phyloP scores from a whole-genome alignment of 2,797 vertebrate genomes.

The Peromyscus aztecus region DNA sequence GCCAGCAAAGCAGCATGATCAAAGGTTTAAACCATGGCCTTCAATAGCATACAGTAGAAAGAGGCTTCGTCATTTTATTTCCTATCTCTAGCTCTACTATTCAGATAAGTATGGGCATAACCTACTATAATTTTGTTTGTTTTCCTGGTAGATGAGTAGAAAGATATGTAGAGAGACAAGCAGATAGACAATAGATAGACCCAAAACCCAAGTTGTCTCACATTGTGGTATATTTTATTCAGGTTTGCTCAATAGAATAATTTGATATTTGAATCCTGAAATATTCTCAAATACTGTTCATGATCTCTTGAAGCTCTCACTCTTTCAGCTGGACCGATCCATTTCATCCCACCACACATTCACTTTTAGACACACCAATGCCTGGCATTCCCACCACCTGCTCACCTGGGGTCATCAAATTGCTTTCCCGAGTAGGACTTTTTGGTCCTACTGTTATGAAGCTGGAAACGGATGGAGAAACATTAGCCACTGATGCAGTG shows the following conservation, averaged over 20 bases:
- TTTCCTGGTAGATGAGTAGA: neutral
- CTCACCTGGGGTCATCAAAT: constrained; percentile 73
- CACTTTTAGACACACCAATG: constrained; percentile 30
- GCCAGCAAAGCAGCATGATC: neutral
- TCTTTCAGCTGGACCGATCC: neutral
- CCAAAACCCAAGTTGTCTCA: neutral
- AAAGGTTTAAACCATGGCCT: neutral
- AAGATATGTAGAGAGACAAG: neutral
- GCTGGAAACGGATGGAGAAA: constrained; percentile 63
- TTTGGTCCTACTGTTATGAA: constrained; percentile 49
- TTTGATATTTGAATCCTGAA: neutral
- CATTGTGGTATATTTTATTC: neutral
- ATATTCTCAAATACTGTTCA: constrained; percentile 36
- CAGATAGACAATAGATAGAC: neutral
- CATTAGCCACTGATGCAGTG: constrained; percentile 70
- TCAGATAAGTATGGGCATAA: neutral
- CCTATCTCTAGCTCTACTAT: neutral
- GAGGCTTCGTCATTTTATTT: neutral
- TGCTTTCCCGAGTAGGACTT: constrained; percentile 56
- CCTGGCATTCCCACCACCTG: constrained; percentile 9
- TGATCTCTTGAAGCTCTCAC: neutral
- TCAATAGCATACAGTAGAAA: neutral
- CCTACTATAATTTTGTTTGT: neutral
- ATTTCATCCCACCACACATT: constrained; percentile 43
- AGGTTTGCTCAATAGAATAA: constrained; percentile 11